Evolutionary conservation across 2,888 invertebrate species (phyloP), one percentile per base, ranked within the genome.

Genomic region (Meiosimyza decipiens): DNA sequence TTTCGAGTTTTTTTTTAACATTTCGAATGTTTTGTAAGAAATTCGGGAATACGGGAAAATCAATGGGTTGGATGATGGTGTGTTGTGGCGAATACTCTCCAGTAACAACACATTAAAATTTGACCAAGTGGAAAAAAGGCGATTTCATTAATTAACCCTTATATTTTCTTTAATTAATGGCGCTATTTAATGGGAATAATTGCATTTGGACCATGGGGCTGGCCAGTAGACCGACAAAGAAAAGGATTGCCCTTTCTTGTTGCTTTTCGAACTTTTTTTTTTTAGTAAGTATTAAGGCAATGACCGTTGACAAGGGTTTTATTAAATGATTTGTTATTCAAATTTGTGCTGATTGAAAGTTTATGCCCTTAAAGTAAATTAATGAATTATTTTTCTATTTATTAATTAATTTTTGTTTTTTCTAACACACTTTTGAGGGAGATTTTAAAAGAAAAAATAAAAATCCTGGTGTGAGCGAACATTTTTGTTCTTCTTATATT

Each of bases 61-160:
- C 40, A 40, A 40, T 40, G 40, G 40, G 6, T 9, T 40, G 40
- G 6, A 9, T 28, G 28, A 28, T 55, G 22, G 57, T 22, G 22
- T 28, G 12, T 28, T 22, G 13, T 18, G 57, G 22, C 16, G 12
- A 3, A 18, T 12, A 15, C 57, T 40, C 16, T 13, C 16, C 16
- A 12, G 18, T 71, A 74, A 40, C 40, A 40, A 40, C 40, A 40
- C 40, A 40, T 40, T 33, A 74, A 66, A 72, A 72, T 59, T 68
- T 57, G n/a, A 71, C 70, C 74, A 75, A 75, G 75, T 72, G 72
- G 74, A 78, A 78, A 77, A 77, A 74, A 74, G 69, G 67, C 74
- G 72, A 73, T 75, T 76, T 76, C 77, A 75, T 79, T 79, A 79
- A 79, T 79, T 79, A 79, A 77, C 78, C 78, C 78, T 75, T 75